Percentiles rank a stretch among this genome's conserved stretches.
Evolutionary conservation across 1,140 invertebrate genomes (phyloP).

Genomic region (Brachionus plicatilis): DNA sequence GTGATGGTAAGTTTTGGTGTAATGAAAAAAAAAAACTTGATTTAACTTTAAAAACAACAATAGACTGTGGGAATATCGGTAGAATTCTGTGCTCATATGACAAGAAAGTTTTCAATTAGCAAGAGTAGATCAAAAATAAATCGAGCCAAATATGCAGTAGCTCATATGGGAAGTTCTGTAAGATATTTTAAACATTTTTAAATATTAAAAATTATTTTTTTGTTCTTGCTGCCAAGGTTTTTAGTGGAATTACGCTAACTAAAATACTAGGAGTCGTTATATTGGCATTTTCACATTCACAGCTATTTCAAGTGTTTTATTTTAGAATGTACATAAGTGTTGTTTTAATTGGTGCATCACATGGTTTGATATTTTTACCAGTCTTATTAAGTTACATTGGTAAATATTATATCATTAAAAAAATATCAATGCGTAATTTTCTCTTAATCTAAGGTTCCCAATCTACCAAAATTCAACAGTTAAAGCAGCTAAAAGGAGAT

Average conservation of each 20-base stretch:
- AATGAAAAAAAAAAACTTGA: not conserved
- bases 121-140: constrained; percentile 60
- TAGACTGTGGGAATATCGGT: constrained; percentile 83
- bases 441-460: no score
- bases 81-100: constrained; percentile 86
- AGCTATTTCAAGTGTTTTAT: constrained; percentile 88
- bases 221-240: constrained; percentile 60
- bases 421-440: no score
- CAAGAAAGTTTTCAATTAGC: constrained; percentile 70
- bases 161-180: constrained; percentile 78
- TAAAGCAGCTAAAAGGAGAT: no score
- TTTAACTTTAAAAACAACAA: not conserved
- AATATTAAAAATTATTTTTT: constrained; percentile 8
- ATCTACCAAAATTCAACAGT: no score
- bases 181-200: constrained; percentile 44
- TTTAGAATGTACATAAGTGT: constrained; percentile 91
- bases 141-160: constrained; percentile 67
- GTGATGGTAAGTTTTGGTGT: constrained; percentile 71
- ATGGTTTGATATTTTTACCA: constrained; percentile 82
- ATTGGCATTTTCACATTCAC: constrained; percentile 81
- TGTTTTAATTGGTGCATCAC: constrained; percentile 77
- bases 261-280: constrained; percentile 85
- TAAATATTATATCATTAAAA: not conserved
- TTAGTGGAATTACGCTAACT: constrained; percentile 87
- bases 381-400: constrained; percentile 88